phyloP scores from a whole-genome alignment of 2,888 invertebrate genomes.

The Rapana venosa region DNA sequence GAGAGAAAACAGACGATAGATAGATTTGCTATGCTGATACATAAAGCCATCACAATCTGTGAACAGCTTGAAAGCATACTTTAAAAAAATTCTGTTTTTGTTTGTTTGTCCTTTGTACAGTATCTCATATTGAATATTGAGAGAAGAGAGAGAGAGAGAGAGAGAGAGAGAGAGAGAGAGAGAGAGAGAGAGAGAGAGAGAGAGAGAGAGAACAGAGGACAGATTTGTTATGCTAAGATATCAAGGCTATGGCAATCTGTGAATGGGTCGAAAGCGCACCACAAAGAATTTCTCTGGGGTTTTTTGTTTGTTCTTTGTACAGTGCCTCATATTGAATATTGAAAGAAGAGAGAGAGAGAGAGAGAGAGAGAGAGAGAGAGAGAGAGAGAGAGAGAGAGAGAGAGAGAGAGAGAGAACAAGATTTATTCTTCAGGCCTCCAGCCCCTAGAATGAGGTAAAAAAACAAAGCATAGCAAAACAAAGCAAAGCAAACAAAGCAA shows the following conservation, averaged over 20 bases:
- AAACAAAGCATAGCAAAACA: no score
- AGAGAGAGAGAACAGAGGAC: no score
- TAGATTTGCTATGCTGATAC: neutral
- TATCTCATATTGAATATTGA: neutral
- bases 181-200: neutral
- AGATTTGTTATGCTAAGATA: neutral
- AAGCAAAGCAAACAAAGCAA: no score
- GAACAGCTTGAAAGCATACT: neutral
- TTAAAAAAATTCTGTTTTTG: neutral
- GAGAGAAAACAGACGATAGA: no score
- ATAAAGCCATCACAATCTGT: neutral
- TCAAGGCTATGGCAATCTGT: neutral
- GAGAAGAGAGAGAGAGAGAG: neutral
- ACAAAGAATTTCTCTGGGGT: neutral
- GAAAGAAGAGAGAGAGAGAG: neutral
- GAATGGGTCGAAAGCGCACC: neutral
- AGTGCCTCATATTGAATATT: no score
- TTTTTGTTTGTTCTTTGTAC: no score
- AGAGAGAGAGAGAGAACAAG: neutral
- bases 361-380: slow-evolving; percentile 4
- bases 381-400: neutral
- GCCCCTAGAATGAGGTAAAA: no score
- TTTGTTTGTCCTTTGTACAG: no score
- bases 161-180: neutral
- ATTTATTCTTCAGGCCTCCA: no score